A percentile compares a stretch with the other conserved stretches of the same genome.
Evolutionary conservation across 2,888 invertebrate species (phyloP).

Genomic region (Drosophila rubida): DNA sequence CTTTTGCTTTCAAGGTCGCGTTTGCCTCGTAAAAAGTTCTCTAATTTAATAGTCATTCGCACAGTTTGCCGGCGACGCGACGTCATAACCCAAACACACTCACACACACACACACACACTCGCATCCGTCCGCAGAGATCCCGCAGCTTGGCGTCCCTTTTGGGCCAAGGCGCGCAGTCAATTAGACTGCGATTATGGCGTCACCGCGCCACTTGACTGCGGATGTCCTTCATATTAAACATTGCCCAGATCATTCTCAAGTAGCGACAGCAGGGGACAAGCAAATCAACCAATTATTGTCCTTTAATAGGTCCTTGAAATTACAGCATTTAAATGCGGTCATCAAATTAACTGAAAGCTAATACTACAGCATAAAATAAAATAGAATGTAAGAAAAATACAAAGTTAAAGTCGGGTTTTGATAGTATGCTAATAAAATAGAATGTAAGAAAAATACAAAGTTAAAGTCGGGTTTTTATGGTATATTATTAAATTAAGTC

Average conservation of each 20-base stretch:
- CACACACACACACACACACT: background rate
- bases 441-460: no score
- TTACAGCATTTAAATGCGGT: background rate
- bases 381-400: no score
- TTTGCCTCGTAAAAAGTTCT: slow-evolving; percentile 62
- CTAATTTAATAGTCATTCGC: slow-evolving; percentile 63
- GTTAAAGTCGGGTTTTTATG: no score
- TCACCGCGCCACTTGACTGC: background rate
- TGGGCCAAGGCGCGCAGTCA: slow-evolving; percentile 4
- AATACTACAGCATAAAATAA: no score
- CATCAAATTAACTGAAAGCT: no score
- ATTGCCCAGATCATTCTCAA: background rate
- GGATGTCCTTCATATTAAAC: slow-evolving; percentile 1
- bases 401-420: no score
- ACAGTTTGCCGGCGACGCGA: slow-evolving; percentile 21
- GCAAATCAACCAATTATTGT: background rate
- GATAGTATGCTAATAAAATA: no score
- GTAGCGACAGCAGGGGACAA: background rate
- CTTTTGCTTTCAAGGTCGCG: slow-evolving; percentile 58
- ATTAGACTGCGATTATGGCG: slow-evolving; percentile 15
- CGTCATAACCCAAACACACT: slow-evolving; percentile 18
- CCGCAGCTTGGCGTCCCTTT: slow-evolving; percentile 14
- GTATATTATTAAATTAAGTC: no score
- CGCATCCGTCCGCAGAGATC: background rate
- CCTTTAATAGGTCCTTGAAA: background rate